A percentile compares a stretch with the other conserved stretches of the same genome.
Conservation (phyloP, 2,888 invertebrate genomes). For the Macrophya annulata region DNA sequence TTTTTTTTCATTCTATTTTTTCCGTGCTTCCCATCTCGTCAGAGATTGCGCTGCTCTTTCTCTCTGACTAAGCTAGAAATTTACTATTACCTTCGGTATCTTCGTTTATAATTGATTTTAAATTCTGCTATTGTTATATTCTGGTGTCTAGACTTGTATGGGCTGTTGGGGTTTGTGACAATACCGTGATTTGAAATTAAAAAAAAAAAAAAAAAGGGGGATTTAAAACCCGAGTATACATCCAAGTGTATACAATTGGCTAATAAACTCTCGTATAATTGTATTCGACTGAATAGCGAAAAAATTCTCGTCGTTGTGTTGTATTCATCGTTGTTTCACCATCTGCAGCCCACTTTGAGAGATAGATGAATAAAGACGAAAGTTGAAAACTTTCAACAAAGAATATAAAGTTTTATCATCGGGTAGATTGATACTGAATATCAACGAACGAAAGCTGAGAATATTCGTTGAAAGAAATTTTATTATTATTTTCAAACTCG, state of each 20-base stretch:
- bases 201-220: neutral
- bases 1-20: neutral
- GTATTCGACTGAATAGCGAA: slow-evolving; percentile 1
- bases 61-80: neutral
- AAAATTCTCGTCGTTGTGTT: neutral
- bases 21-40: too few species aligned
- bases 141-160: neutral
- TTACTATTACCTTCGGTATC: neutral
- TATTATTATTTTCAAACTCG: neutral
- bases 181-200: neutral
- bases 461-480: neutral
- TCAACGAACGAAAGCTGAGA: neutral
- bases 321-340: neutral
- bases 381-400: neutral
- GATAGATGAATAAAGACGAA: neutral
- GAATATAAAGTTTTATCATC: slow-evolving; percentile 15
- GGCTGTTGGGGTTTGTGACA: too few species aligned
- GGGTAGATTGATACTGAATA: neutral
- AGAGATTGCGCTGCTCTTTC: neutral
- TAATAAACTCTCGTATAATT: slow-evolving; percentile 8
- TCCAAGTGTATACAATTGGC: neutral
- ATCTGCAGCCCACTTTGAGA: neutral
- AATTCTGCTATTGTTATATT: neutral
- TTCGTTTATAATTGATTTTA: neutral
- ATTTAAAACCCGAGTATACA: neutral